phyloP scores from a whole-genome alignment of 2,888 invertebrate species.

The Seira musarum region DNA sequence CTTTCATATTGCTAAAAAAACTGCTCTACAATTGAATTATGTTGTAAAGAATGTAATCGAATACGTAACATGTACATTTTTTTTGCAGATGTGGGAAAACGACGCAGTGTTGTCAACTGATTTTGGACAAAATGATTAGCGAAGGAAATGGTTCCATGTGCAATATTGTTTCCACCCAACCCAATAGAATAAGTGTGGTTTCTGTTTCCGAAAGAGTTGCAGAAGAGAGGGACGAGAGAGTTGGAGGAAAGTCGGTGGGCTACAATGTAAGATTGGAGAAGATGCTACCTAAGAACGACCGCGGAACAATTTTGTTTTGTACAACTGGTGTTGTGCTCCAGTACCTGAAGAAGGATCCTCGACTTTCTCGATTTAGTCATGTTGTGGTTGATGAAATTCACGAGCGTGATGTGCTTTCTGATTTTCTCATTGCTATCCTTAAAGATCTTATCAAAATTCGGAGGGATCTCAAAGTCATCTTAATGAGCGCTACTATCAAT shows the following conservation, averaged over 20 bases:
- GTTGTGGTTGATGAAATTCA: constrained; percentile 91
- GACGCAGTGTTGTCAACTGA: constrained; percentile 92
- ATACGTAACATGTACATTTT: neutral
- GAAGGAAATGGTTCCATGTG: constrained; percentile 81
- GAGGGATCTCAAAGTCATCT: constrained; percentile 76
- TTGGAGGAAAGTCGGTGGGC: constrained; percentile 81
- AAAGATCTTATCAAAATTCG: constrained; percentile 76
- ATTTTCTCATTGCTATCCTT: constrained; percentile 87
- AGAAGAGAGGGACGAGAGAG: constrained; percentile 83
- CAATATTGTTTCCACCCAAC: constrained; percentile 91
- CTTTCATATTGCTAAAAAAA: neutral
- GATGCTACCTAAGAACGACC: constrained; percentile 74
- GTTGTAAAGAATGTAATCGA: too few relatives aligned
- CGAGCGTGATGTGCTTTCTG: constrained; percentile 88
- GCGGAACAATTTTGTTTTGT: constrained; percentile 88
- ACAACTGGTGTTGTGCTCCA: constrained; percentile 92
- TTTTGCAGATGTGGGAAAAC: constrained; percentile 91
- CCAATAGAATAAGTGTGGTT: constrained; percentile 91
- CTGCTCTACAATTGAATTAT: too few relatives aligned
- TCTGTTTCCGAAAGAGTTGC: constrained; percentile 92
- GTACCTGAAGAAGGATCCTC: constrained; percentile 84
- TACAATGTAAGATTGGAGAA: constrained; percentile 89
- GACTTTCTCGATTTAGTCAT: constrained; percentile 81
- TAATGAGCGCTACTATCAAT: constrained; percentile 97
- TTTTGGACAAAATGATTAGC: constrained; percentile 85